Evolutionary conservation across 2,797 vertebrate genomes (phyloP).

Genomic region (Gobionotothen gibberifrons): DNA sequence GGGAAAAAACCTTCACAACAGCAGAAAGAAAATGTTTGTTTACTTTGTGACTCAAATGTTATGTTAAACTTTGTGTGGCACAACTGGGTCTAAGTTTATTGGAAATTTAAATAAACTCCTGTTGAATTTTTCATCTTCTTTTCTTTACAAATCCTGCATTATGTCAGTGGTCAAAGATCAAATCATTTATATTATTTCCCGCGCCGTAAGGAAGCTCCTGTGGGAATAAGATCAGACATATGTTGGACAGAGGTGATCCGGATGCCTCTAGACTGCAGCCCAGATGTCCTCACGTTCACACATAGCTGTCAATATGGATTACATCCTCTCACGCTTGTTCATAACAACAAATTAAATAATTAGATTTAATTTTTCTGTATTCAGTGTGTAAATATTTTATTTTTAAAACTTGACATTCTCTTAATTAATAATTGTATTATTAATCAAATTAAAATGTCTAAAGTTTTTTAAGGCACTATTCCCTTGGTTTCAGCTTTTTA

Average conservation of each 20-base stretch:
- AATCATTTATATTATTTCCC: conserved; percentile 2
- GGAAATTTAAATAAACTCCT: background rate
- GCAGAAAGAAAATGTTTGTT: background rate
- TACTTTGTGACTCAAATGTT: background rate
- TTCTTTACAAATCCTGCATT: background rate
- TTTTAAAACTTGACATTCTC: no score
- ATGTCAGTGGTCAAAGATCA: conserved; percentile 11
- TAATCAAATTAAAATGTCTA: background rate
- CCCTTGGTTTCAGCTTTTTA: no score
- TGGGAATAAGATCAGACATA: conserved; percentile 55
- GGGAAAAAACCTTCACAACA: background rate
- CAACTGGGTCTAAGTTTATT: background rate
- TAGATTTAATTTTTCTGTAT: background rate
- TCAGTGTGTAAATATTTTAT: background rate
- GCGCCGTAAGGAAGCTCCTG: conserved; percentile 18
- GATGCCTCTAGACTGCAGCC: conserved; percentile 46
- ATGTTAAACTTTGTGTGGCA: background rate
- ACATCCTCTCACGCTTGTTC: conserved; percentile 24
- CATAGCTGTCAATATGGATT: conserved; percentile 51
- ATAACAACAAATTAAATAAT: conserved; percentile 1
- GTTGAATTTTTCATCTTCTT: background rate
- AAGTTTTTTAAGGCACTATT: background rate
- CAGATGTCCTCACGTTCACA: conserved; percentile 56
- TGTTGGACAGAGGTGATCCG: conserved; percentile 60
- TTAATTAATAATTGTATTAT: no score